Conservation (phyloP, 2,113 vertebrate species). For the Tympanuchus pallidicinctus region DNA sequence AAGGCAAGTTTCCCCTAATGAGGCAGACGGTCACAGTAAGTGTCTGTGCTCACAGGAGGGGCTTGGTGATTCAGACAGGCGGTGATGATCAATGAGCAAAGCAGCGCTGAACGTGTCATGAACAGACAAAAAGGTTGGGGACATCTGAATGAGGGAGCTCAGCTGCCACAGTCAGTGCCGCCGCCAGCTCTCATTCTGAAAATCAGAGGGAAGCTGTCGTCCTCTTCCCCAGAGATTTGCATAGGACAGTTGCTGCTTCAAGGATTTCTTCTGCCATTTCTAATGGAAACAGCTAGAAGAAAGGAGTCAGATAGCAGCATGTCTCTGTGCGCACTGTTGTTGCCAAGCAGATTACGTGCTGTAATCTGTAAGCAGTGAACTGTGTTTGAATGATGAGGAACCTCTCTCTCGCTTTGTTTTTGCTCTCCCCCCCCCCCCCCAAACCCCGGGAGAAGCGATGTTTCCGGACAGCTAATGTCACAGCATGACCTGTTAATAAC, state of each 20-base stretch:
- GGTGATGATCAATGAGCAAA: constrained; percentile 15
- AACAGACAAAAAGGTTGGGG: not conserved
- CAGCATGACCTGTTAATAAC: constrained; percentile 64
- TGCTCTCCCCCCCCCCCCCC: not conserved
- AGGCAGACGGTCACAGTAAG: not conserved
- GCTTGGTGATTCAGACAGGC: not conserved
- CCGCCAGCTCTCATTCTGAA: not conserved
- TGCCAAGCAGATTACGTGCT: constrained; percentile 82
- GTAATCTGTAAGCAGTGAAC: constrained; percentile 74
- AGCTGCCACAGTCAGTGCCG: not conserved
- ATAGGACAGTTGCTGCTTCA: not conserved
- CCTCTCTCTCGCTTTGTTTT: constrained; percentile 55
- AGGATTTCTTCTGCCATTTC: constrained; percentile 50
- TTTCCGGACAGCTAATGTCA: constrained; percentile 71
- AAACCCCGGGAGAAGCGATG: constrained; percentile 55
- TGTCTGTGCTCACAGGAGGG: constrained; percentile 2
- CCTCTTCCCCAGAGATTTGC: not conserved
- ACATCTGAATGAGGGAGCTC: constrained; percentile 8
- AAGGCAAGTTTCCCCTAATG: not conserved
- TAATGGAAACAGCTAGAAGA: constrained; percentile 48
- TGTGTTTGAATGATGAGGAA: constrained; percentile 71
- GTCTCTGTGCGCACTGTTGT: constrained; percentile 44
- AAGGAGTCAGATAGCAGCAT: constrained; percentile 9
- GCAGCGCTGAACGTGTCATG: not conserved
- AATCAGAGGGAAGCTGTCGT: not conserved